Evolutionary conservation across 1,140 invertebrate species (phyloP).

Genomic region (Heliconius melpomene): DNA sequence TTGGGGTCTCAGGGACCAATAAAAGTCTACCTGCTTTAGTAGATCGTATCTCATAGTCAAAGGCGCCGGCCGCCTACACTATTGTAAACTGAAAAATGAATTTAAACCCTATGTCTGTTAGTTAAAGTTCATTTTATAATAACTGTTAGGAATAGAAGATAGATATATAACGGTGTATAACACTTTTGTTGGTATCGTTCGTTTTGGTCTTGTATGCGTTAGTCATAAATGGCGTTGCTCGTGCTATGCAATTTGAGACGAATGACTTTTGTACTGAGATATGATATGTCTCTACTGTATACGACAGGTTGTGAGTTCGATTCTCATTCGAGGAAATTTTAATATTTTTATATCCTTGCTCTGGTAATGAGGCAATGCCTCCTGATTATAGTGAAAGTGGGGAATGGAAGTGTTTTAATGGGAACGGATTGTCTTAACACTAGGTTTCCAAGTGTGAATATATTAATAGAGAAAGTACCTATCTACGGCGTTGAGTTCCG

Average conservation of each 20-base stretch:
- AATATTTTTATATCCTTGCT: neutral
- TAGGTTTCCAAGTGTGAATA: too few relatives aligned
- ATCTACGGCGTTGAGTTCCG: too few relatives aligned
- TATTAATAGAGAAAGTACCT: too few relatives aligned
- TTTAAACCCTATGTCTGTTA: slow-evolving; percentile 26
- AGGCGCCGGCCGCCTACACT: slow-evolving; percentile 58
- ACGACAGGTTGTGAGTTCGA: too few relatives aligned
- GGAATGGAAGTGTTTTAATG: too few relatives aligned
- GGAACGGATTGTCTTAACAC: too few relatives aligned
- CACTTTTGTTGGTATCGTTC: slow-evolving; percentile 69
- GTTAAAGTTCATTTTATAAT: slow-evolving; percentile 38
- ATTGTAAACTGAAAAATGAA: slow-evolving; percentile 11
- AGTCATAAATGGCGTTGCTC: slow-evolving; percentile 52
- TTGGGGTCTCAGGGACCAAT: slow-evolving; percentile 45
- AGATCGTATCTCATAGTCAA: slow-evolving; percentile 75
- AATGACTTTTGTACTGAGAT: neutral
- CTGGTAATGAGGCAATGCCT: too few relatives aligned
- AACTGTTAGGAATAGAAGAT: slow-evolving; percentile 43
- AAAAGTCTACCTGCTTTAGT: slow-evolving; percentile 73
- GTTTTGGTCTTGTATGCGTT: slow-evolving; percentile 69
- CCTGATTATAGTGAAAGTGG: too few relatives aligned
- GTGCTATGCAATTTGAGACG: slow-evolving; percentile 18
- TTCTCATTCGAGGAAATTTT: neutral
- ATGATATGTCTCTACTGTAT: too few relatives aligned
- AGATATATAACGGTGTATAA: slow-evolving; percentile 64